Percentiles rank a stretch among this genome's conserved stretches.
Evolutionary conservation across 2,888 invertebrate genomes (phyloP).

Genomic region (Pemphredon lugubris): DNA sequence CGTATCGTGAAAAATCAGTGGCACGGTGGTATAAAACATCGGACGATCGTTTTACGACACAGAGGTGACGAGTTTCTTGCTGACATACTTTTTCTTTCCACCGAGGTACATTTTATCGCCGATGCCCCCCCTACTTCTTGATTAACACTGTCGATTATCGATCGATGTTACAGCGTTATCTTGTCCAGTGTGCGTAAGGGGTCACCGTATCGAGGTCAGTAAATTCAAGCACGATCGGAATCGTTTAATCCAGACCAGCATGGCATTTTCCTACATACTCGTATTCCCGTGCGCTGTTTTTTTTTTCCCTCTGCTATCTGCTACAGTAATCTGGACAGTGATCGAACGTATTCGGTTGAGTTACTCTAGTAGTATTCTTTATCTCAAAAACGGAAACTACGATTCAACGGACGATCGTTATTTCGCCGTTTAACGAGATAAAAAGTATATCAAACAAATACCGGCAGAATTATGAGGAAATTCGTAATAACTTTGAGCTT

Average conservation of each 20-base stretch:
- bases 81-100: conserved; percentile 1
- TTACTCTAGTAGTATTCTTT: too few relatives aligned
- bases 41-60: conserved; percentile 5
- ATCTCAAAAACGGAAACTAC: too few relatives aligned
- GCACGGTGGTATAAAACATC: neutral
- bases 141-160: conserved; percentile 22
- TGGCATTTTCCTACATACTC: neutral
- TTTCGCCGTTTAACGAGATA: too few relatives aligned
- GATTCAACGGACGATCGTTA: too few relatives aligned
- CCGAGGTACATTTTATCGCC: neutral
- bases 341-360: too few relatives aligned
- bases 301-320: too few relatives aligned
- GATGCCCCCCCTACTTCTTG: neutral
- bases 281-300: too few relatives aligned
- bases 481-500: too few relatives aligned
- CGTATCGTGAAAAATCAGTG: neutral
- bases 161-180: conserved; percentile 20
- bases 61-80: conserved; percentile 7
- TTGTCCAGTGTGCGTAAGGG: conserved; percentile 5
- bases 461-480: too few relatives aligned
- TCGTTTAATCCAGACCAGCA: neutral
- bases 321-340: too few relatives aligned
- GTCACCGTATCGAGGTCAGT: conserved; percentile 18
- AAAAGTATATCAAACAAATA: too few relatives aligned
- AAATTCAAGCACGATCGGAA: conserved; percentile 3